Evolutionary conservation across 2,797 vertebrate genomes (phyloP), one percentile per base, ranked within the genome.

Genomic region (Sebastes iracundus): DNA sequence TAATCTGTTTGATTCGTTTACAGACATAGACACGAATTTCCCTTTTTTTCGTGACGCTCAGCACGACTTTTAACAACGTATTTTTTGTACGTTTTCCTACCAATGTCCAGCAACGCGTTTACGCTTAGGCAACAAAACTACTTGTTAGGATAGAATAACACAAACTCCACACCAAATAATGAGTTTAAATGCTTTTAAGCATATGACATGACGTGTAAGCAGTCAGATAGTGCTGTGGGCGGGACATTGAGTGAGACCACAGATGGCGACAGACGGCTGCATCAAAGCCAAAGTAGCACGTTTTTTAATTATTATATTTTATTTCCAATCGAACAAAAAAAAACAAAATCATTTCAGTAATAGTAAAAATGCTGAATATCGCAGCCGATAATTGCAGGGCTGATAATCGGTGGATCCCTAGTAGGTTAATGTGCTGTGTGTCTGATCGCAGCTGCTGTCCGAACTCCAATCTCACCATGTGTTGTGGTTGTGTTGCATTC

Each of bases 391-490:
- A n/a, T n/a, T 6, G 2, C 18, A 18, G 2, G 9, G 1, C 18
- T 7, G 28, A 20, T 33, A 38, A 35, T 38, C n/a, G 4, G n/a
- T 2, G 4, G 11, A 14, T 32, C 60, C 11, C 11, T 4, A 35
- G 20, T 13, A 35, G 65, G 65, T 66, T 12, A 30, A 46, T 73
- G 27, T 27, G 3, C 23, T 16, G 32, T 18, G 5, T 35, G 66
- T 62, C 20, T 71, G 65, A 62, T 12, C 38, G 80, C 80, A 83
- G 73, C 77, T 77, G 66, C 61, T 77, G 59, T 28, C 22, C 72
- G 23, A 62, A 38, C 62, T 65, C 30, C 9, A 3, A 62, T 55
- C 64, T 46, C 53, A 56, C 23, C 80, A 67, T 60, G 56, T 71
- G 74, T 65, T 70, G 46, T 30, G 49, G 64, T 59, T 69, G 62